Conservation (phyloP, 2,797 vertebrate species). For the Epinephelus coioides region DNA sequence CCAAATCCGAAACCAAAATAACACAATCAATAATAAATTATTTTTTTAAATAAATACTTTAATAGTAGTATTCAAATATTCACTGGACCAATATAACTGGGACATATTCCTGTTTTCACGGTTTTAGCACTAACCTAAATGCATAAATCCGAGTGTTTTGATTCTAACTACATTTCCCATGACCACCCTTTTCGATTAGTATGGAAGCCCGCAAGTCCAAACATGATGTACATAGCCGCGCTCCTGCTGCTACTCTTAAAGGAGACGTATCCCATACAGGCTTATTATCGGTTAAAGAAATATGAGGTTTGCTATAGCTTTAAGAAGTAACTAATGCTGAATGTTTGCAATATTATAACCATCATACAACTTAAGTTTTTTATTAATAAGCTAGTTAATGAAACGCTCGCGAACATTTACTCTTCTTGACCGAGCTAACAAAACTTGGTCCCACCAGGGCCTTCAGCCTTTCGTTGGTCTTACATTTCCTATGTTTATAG, state of each 20-base stretch:
- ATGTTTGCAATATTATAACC: constrained; percentile 35
- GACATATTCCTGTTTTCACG: background rate
- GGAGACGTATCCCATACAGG: constrained; percentile 55
- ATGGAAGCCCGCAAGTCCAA: constrained; percentile 48
- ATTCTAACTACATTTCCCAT: constrained; percentile 43
- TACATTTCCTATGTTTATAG: constrained; percentile 2
- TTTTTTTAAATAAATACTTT: background rate
- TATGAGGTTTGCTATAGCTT: constrained; percentile 66
- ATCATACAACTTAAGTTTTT: constrained; percentile 14
- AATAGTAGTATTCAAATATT: background rate
- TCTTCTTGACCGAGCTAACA: constrained; percentile 31
- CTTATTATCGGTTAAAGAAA: constrained; percentile 30
- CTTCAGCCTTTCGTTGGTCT: constrained; percentile 8
- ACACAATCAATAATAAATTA: too few relatives aligned
- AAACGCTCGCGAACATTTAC: background rate
- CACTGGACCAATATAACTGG: background rate
- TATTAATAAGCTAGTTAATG: background rate
- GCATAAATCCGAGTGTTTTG: background rate
- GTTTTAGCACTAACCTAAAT: background rate
- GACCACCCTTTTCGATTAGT: background rate
- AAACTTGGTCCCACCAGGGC: constrained; percentile 38
- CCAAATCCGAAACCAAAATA: too few relatives aligned
- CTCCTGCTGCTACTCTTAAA: constrained; percentile 56
- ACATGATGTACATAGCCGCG: background rate
- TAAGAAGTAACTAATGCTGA: constrained; percentile 58